Percentiles rank a stretch among this genome's conserved stretches.
Conservation (phyloP, 30 jellyfish, hydroid and myxozoan genomes). For the Aurelia sp. region DNA sequence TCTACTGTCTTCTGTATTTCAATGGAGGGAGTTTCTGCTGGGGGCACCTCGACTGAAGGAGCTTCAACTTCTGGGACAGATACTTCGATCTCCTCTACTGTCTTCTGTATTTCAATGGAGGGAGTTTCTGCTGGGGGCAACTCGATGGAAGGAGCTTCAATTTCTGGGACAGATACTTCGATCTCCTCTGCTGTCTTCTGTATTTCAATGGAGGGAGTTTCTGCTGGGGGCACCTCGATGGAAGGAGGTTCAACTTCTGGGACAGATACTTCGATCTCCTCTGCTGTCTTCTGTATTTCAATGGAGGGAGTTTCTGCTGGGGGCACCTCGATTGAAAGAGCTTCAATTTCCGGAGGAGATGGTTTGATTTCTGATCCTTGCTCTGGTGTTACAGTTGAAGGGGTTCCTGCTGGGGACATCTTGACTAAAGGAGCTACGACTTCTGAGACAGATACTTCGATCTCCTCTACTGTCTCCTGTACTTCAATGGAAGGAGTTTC, state of each 20-base stretch:
- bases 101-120: no score
- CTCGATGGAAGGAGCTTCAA: no score
- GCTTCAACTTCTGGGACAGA: background rate
- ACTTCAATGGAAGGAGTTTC: no score
- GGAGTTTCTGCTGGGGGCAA: no score
- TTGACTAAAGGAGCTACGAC: no score
- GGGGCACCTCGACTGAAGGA: conserved; percentile 3
- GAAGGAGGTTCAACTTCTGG: background rate
- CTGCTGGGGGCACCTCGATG: background rate
- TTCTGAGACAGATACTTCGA: no score
- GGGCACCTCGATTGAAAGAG: no score
- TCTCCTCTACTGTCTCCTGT: no score
- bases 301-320: no score
- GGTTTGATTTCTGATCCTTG: no score
- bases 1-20: background rate
- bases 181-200: background rate
- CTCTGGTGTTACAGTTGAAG: background rate
- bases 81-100: background rate
- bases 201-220: background rate
- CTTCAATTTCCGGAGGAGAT: no score
- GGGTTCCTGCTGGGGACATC: background rate
- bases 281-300: background rate
- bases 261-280: background rate
- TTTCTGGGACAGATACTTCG: no score
- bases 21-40: background rate